Evolutionary conservation across 2,888 invertebrate genomes (phyloP).

Genomic region (Tiliacea aurago): DNA sequence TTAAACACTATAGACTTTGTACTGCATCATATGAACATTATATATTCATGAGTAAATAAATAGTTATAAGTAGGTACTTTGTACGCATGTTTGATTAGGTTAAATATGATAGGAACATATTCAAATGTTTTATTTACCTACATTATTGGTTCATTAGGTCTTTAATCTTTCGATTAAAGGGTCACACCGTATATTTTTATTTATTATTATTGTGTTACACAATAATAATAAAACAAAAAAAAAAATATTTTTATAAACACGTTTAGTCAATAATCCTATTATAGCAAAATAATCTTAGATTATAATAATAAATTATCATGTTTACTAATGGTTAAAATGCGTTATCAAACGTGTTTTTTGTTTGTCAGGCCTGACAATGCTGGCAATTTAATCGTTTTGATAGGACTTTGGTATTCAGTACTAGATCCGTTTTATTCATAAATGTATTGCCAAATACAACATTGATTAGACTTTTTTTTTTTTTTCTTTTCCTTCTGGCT

Average conservation of each 20-base stretch:
- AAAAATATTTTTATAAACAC: not conserved
- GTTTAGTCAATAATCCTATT: constrained; percentile 4
- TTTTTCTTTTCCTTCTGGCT: too few relatives aligned
- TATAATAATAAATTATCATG: constrained; percentile 32
- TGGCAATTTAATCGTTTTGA: constrained; percentile 34
- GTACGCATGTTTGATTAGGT: constrained; percentile 8
- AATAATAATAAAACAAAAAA: too few relatives aligned
- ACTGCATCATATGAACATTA: constrained; percentile 24
- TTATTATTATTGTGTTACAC: too few relatives aligned
- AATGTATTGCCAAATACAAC: not conserved
- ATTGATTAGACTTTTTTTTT: not conserved
- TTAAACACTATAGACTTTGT: constrained; percentile 20
- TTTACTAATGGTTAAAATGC: constrained; percentile 17
- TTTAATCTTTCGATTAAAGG: not conserved
- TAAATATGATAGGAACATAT: not conserved
- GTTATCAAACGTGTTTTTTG: constrained; percentile 40
- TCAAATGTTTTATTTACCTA: constrained; percentile 9
- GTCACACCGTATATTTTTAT: not conserved
- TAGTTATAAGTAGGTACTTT: constrained; percentile 20
- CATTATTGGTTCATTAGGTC: not conserved
- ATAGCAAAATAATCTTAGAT: constrained; percentile 28
- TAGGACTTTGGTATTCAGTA: constrained; percentile 2
- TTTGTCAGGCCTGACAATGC: constrained; percentile 16
- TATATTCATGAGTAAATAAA: constrained; percentile 8
- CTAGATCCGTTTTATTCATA: not conserved